These are phyloP conservation scores for Calosoma granatense DNA, from an alignment of 1,140 invertebrate genomes.

Conservation along the genomic window DNA sequence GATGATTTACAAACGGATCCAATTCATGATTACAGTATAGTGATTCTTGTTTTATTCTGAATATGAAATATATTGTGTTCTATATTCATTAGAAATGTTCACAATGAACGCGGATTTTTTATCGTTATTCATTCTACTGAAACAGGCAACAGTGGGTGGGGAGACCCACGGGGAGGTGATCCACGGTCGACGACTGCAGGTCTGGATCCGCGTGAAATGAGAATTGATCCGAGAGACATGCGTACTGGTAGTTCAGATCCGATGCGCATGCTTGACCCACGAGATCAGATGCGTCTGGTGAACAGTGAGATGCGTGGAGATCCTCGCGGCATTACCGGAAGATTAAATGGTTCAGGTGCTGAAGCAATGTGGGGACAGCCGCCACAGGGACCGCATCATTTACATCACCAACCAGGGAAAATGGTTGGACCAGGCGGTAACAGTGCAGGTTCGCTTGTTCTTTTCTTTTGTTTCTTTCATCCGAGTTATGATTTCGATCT, in stretches of 20 bases:
- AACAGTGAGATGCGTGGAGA: constrained; percentile 53
- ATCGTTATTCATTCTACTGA: constrained; percentile 3
- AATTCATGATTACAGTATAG: too few relatives aligned
- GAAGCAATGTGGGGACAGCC: constrained; percentile 71
- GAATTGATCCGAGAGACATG: constrained; percentile 32
- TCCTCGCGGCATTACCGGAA: constrained; percentile 60
- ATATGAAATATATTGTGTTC: too few relatives aligned
- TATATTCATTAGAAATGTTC: too few relatives aligned
- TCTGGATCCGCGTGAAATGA: constrained; percentile 43
- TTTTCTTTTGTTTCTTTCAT: constrained; percentile 2
- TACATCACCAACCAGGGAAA: constrained; percentile 32
- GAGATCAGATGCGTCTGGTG: constrained; percentile 52
- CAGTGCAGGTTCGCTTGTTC: constrained; percentile 12
- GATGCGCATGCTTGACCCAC: constrained; percentile 46
- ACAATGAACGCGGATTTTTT: too few relatives aligned
- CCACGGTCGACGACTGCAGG: constrained; percentile 33
- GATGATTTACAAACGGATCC: too few relatives aligned
- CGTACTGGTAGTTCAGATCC: constrained; percentile 26
- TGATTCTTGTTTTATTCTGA: too few relatives aligned
- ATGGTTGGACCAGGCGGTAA: constrained; percentile 36
- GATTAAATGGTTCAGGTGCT: constrained; percentile 51
- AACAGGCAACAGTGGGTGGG: constrained; percentile 36
- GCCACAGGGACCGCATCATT: constrained; percentile 40
- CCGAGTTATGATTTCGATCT: not conserved
- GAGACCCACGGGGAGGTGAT: constrained; percentile 36